These are phyloP conservation scores for Pygathrix nemaeus DNA, from an alignment of 2,113 vertebrate species.

Conservation along the genomic window DNA sequence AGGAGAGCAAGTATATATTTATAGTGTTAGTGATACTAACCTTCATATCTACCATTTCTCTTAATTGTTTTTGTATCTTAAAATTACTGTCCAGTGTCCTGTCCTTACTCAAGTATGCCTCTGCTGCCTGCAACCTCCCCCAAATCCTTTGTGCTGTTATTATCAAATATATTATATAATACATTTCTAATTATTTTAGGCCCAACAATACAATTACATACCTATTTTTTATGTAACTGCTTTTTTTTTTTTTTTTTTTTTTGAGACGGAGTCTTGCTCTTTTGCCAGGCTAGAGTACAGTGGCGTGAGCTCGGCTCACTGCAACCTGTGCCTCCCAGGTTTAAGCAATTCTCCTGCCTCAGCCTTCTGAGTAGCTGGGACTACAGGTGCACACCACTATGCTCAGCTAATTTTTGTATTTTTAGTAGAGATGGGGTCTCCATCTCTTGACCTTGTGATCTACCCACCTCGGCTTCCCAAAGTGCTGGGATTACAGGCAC, in stretches of 20 bases:
- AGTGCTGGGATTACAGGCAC: too few species aligned
- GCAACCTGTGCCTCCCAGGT: too few species aligned
- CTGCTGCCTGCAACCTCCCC: neutral
- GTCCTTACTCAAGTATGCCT: neutral
- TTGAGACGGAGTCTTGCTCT: too few species aligned
- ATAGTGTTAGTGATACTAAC: conserved; percentile 11
- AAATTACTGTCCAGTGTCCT: neutral
- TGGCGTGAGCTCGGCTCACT: too few species aligned
- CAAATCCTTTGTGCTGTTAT: neutral
- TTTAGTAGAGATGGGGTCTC: too few species aligned
- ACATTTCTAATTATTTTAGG: neutral
- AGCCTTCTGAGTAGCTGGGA: too few species aligned
- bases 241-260: neutral
- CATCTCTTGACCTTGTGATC: too few species aligned
- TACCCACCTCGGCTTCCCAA: too few species aligned
- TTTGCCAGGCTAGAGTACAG: too few species aligned
- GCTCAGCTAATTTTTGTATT: too few species aligned
- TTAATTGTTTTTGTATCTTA: conserved; percentile 24
- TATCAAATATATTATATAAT: neutral
- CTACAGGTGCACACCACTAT: too few species aligned
- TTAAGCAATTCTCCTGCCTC: too few species aligned
- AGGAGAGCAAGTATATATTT: neutral
- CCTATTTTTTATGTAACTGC: neutral
- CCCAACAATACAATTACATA: neutral
- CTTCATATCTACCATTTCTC: conserved; percentile 42